phyloP scores from a whole-genome alignment of 2,888 invertebrate species.

The Brachylomia viminalis region DNA sequence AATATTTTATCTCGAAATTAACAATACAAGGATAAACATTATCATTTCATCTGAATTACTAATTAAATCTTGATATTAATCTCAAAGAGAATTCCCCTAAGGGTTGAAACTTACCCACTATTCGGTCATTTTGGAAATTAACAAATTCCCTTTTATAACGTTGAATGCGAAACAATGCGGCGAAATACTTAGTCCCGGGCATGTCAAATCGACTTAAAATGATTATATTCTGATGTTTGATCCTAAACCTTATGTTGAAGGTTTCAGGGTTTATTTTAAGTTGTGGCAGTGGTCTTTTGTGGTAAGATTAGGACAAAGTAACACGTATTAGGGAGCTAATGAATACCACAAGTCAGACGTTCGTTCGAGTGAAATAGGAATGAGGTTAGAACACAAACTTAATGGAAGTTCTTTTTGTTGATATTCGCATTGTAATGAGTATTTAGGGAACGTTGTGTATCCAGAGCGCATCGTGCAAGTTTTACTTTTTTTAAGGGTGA shows the following conservation, averaged over 20 bases:
- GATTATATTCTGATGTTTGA: constrained; percentile 61
- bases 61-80: constrained; percentile 56
- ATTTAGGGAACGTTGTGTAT: constrained; percentile 25
- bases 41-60: constrained; percentile 23
- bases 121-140: constrained; percentile 79
- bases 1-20: background rate
- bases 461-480: background rate
- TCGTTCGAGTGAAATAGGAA: constrained; percentile 75
- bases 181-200: constrained; percentile 80
- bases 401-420: constrained; percentile 60
- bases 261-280: constrained; percentile 67
- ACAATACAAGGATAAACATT: background rate
- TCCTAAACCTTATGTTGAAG: constrained; percentile 60
- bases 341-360: constrained; percentile 86
- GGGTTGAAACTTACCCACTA: constrained; percentile 74
- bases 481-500: background rate
- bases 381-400: constrained; percentile 63
- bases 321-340: constrained; percentile 88
- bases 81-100: constrained; percentile 62
- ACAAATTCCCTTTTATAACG: constrained; percentile 82
- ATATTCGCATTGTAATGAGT: constrained; percentile 32
- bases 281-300: constrained; percentile 70
- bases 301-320: constrained; percentile 86
- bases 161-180: constrained; percentile 83
- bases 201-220: constrained; percentile 83